phyloP scores from a whole-genome alignment of 2,797 vertebrate genomes.

The Channallabes apus region DNA sequence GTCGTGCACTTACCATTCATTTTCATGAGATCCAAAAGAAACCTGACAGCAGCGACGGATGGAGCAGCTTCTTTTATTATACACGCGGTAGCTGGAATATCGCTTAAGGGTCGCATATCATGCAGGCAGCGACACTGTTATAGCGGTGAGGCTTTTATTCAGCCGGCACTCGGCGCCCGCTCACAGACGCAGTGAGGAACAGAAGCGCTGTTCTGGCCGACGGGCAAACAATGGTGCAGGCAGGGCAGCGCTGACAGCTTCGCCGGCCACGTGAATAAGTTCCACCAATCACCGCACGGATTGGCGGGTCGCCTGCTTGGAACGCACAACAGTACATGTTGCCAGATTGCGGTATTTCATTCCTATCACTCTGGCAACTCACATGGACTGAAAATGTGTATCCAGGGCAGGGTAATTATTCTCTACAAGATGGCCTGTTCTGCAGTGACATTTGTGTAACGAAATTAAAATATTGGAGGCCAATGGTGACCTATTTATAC shows the following conservation, averaged over 20 bases:
- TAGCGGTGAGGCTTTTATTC: slow-evolving; percentile 18
- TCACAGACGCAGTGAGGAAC: slow-evolving; percentile 51
- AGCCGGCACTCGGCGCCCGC: slow-evolving; percentile 66
- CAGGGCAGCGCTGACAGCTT: slow-evolving; percentile 67
- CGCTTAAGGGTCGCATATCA: slow-evolving; percentile 3
- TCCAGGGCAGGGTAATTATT: not conserved
- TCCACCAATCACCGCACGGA: slow-evolving; percentile 67
- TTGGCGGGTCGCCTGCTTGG: slow-evolving; percentile 36
- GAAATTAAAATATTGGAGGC: not conserved
- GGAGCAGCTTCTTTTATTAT: slow-evolving; percentile 1
- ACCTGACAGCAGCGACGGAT: slow-evolving; percentile 42
- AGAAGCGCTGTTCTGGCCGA: slow-evolving; percentile 68
- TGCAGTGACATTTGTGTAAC: not conserved
- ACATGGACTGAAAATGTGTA: not conserved
- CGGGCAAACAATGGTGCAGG: slow-evolving; percentile 79
- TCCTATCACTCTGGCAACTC: not conserved
- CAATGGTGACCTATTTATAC: no score
- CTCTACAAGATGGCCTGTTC: not conserved
- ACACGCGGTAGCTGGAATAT: not conserved
- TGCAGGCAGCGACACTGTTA: slow-evolving; percentile 33
- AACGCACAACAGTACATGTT: not conserved
- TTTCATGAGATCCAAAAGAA: slow-evolving; percentile 48
- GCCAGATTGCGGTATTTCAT: slow-evolving; percentile 15
- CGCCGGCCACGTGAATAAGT: slow-evolving; percentile 71
- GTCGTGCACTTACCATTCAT: slow-evolving; percentile 74